A percentile compares a stretch with the other conserved stretches of the same genome.
Conservation (phyloP, 2,113 vertebrate species). For the Holacanthus passer region DNA sequence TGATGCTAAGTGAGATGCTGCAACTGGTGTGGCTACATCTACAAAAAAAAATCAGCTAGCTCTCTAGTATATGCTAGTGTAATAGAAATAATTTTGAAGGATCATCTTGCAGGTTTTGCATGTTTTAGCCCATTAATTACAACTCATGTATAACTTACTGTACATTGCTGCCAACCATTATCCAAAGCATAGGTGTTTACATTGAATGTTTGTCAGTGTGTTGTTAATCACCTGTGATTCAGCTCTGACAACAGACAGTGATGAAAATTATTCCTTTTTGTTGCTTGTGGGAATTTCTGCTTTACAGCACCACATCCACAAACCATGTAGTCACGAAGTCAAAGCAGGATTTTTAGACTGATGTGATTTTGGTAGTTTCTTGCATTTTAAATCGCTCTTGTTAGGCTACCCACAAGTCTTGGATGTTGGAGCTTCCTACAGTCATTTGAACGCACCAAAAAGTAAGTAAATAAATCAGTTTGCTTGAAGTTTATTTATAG, state of each 20-base stretch:
- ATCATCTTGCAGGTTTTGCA: slow-evolving; percentile 24
- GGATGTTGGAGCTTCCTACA: slow-evolving; percentile 10
- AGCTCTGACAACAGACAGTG: neutral
- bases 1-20: neutral
- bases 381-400: neutral
- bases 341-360: too few relatives aligned
- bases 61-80: neutral
- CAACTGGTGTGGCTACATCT: slow-evolving; percentile 3
- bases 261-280: neutral
- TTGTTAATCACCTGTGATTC: slow-evolving; percentile 1
- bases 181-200: neutral
- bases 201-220: slow-evolving; percentile 5
- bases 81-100: neutral
- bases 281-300: neutral
- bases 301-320: neutral
- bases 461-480: slow-evolving; percentile 3
- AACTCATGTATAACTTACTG: neutral
- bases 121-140: slow-evolving; percentile 58
- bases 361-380: neutral
- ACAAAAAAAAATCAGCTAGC: neutral
- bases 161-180: slow-evolving; percentile 1
- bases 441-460: slow-evolving; percentile 18
- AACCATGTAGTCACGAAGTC: neutral
- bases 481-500: neutral
- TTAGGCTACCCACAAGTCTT: neutral